These are phyloP conservation scores for Leptobrachium leishanense DNA, from an alignment of 2,113 vertebrate species.

Conservation along the genomic window DNA sequence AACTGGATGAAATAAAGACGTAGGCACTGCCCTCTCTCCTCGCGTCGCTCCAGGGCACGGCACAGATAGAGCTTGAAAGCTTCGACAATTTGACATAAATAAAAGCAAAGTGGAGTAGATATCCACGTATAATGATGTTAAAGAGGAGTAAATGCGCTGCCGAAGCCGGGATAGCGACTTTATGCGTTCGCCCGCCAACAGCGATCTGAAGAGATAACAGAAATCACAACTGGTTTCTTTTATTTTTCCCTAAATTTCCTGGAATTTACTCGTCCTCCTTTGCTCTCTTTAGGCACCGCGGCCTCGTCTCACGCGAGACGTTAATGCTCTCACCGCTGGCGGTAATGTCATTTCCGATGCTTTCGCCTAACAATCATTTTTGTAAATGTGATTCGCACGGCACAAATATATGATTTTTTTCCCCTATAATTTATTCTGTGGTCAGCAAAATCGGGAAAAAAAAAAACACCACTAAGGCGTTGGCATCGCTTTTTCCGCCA, in stretches of 20 bases:
- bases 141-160: slow-evolving; percentile 21
- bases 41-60: slow-evolving; percentile 23
- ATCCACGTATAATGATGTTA: slow-evolving; percentile 26
- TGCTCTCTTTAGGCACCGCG: slow-evolving; percentile 38
- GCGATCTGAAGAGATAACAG: slow-evolving; percentile 39
- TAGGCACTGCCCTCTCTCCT: no score
- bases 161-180: slow-evolving; percentile 9
- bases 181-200: slow-evolving; percentile 34
- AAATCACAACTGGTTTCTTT: slow-evolving; percentile 38
- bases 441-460: slow-evolving; percentile 44
- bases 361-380: neutral
- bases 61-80: slow-evolving; percentile 21
- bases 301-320: slow-evolving; percentile 51
- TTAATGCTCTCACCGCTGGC: slow-evolving; percentile 55
- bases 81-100: slow-evolving; percentile 34
- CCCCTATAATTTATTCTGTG: slow-evolving; percentile 39
- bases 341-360: slow-evolving; percentile 51
- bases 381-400: slow-evolving; percentile 56
- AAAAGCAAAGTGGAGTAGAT: neutral
- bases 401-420: slow-evolving; percentile 47
- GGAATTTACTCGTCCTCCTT: slow-evolving; percentile 51
- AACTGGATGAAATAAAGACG: no score
- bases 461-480: slow-evolving; percentile 44
- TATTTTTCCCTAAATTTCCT: slow-evolving; percentile 48
- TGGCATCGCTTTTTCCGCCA: neutral